Evolutionary conservation across 2,888 invertebrate species (phyloP), one percentile per base, ranked within the genome.

Genomic region (Platycnemis pennipes): DNA sequence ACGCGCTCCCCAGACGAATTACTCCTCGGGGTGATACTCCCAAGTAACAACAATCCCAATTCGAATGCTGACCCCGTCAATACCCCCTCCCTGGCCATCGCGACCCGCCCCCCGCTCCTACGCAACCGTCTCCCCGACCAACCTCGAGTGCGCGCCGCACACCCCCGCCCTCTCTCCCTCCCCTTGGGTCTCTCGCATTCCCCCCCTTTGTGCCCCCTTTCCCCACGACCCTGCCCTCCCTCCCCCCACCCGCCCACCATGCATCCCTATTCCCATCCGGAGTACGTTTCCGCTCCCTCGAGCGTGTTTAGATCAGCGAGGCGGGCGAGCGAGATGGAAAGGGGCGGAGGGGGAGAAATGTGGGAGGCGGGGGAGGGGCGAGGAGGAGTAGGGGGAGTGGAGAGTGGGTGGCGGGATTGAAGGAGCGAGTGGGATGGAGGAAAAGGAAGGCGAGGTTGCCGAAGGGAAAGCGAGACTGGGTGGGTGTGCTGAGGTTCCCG

Each of bases 281-380:
- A 63, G 63, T 63, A 63, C 22, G 63, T 63, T 63, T 63, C 63
- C 63, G 63, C 63, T 63, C 26, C 63, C 63, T n/a, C 63, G 63
- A 63, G 63, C 63, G 77, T 77, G 77, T 77, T 77, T 77, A 77
- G 77, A 77, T 77, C 77, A 77, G 77, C 77, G 42, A 56, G 89
- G 89, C 53, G 49, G 53, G 53, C 31, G 49, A 53, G 89, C 31
- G 89, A 42, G 88, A 31, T 88, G 45, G 89, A 89, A 53, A 49
- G 91, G 63, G 91, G 56, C 26, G 42, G 16, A 22, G 91, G 26
- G 31, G 19, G 0, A n/a, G 11, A 56, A 19, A 31, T 7, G 77
- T 8, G 37, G 3, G 37, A 1, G 26, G 26, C 37, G 56, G 89
- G 13, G 8, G 37, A 26, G 19, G 31, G 44, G 87, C 45, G 4